phyloP scores from a whole-genome alignment of 2,888 invertebrate genomes.

The Drosophila cracens region DNA sequence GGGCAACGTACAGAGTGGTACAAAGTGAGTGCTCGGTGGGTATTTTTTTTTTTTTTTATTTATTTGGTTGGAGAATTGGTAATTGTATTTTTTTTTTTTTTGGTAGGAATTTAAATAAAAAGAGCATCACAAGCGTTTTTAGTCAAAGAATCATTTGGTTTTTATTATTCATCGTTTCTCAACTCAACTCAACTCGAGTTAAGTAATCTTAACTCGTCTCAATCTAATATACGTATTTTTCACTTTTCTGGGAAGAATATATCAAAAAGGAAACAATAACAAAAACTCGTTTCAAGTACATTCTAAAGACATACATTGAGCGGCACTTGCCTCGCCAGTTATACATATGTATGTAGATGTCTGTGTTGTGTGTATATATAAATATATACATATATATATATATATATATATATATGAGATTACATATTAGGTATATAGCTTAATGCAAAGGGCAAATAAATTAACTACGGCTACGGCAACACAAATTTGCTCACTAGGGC shows the following conservation, averaged over 20 bases:
- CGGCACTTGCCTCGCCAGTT: slow-evolving; percentile 8
- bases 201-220: slow-evolving; percentile 35
- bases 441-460: slow-evolving; percentile 44
- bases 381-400: slow-evolving; percentile 16
- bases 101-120: slow-evolving; percentile 65
- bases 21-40: slow-evolving; percentile 63
- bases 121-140: slow-evolving; percentile 85
- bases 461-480: slow-evolving; percentile 50
- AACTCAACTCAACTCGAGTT: slow-evolving; percentile 46
- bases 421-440: slow-evolving; percentile 52
- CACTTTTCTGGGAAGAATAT: slow-evolving; percentile 51
- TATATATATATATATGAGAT: slow-evolving; percentile 31
- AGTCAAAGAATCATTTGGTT: slow-evolving; percentile 84
- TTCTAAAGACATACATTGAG: slow-evolving; percentile 38
- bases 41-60: slow-evolving; percentile 27
- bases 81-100: slow-evolving; percentile 24
- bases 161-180: slow-evolving; percentile 75
- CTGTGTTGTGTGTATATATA: slow-evolving; percentile 28
- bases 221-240: slow-evolving; percentile 15
- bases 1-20: slow-evolving; percentile 67
- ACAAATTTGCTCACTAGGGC: slow-evolving; percentile 51
- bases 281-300: slow-evolving; percentile 39
- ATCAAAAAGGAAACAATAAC: slow-evolving; percentile 32
- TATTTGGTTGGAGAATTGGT: slow-evolving; percentile 59
- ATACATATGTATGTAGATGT: slow-evolving; percentile 29